Evolutionary conservation across 2,888 invertebrate species (phyloP).

Genomic region (Hyposoter dolosus): DNA sequence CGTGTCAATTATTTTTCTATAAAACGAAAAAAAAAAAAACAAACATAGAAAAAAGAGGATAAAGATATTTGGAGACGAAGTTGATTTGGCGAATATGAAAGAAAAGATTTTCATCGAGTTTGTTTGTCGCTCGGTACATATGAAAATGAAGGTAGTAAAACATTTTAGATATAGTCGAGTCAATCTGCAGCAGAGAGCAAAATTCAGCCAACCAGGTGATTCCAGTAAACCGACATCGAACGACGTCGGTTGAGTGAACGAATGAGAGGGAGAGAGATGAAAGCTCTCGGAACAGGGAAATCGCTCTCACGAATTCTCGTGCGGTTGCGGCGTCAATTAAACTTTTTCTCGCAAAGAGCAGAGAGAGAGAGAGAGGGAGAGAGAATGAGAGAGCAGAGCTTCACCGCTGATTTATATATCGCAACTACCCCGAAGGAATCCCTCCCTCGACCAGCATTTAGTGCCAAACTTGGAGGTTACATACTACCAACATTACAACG

Average conservation of each 20-base stretch:
- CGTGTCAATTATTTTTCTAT: too few species aligned
- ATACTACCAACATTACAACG: slow-evolving; percentile 22
- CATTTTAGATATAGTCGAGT: slow-evolving; percentile 44
- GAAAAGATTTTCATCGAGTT: slow-evolving; percentile 1
- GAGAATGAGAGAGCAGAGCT: slow-evolving; percentile 27
- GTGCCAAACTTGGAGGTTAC: slow-evolving; percentile 29
- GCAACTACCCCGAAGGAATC: slow-evolving; percentile 44
- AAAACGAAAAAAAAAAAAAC: slow-evolving; percentile 68
- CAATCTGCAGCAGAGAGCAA: slow-evolving; percentile 57
- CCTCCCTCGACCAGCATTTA: slow-evolving; percentile 1
- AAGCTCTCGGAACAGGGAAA: slow-evolving; percentile 27
- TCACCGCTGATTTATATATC: slow-evolving; percentile 62
- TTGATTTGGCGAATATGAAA: slow-evolving; percentile 70
- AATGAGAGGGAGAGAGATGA: slow-evolving; percentile 10
- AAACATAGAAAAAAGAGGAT: slow-evolving; percentile 64
- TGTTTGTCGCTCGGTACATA: neutral
- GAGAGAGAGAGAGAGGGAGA: slow-evolving; percentile 5
- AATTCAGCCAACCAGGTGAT: slow-evolving; percentile 49
- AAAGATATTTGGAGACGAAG: slow-evolving; percentile 5
- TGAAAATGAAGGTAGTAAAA: neutral
- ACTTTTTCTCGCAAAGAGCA: slow-evolving; percentile 66
- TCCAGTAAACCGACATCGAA: slow-evolving; percentile 41
- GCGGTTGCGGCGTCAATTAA: slow-evolving; percentile 73
- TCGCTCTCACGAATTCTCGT: slow-evolving; percentile 45
- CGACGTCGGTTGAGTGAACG: slow-evolving; percentile 3